Conservation (phyloP, 2,888 invertebrate genomes). For the Sinhomidia bicolor region DNA sequence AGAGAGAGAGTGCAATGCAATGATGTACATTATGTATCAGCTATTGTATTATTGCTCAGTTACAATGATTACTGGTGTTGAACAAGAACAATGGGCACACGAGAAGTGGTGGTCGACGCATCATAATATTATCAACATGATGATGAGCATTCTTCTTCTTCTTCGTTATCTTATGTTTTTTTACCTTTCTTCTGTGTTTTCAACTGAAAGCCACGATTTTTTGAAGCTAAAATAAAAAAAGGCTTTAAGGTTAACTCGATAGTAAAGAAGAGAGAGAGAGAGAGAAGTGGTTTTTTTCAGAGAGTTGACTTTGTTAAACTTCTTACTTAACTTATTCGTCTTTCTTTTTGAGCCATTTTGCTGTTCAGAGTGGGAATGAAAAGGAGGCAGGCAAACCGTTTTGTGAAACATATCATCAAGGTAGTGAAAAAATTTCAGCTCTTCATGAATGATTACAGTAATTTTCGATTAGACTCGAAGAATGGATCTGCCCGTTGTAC, state of each 20-base stretch:
- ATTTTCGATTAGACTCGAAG: conserved; percentile 80
- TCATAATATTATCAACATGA: conserved; percentile 63
- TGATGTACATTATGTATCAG: too few species aligned
- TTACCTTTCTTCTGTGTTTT: conserved; percentile 35
- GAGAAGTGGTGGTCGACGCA: conserved; percentile 72
- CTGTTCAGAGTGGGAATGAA: conserved; percentile 78
- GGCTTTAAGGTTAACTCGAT: conserved; percentile 59
- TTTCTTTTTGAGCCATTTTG: conserved; percentile 73
- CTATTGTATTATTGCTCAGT: conserved; percentile 69
- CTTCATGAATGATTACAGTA: conserved; percentile 81
- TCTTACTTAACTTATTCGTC: conserved; percentile 73
- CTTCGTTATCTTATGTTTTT: conserved; percentile 16
- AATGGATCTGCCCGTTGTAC: conserved; percentile 71
- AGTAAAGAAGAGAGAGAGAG: conserved; percentile 50
- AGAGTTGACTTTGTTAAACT: conserved; percentile 74
- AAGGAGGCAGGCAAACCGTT: conserved; percentile 76
- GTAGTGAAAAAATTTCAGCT: conserved; percentile 80
- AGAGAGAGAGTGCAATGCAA: too few species aligned
- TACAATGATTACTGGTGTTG: conserved; percentile 71
- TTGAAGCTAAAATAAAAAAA: conserved; percentile 56
- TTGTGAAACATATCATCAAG: conserved; percentile 80
- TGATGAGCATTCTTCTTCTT: too few species aligned
- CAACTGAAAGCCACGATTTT: conserved; percentile 56
- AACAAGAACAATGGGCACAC: conserved; percentile 75
- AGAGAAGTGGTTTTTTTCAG: conserved; percentile 56